phyloP scores from a whole-genome alignment of 2,113 vertebrate species.

The Cephalopterus ornatus region DNA sequence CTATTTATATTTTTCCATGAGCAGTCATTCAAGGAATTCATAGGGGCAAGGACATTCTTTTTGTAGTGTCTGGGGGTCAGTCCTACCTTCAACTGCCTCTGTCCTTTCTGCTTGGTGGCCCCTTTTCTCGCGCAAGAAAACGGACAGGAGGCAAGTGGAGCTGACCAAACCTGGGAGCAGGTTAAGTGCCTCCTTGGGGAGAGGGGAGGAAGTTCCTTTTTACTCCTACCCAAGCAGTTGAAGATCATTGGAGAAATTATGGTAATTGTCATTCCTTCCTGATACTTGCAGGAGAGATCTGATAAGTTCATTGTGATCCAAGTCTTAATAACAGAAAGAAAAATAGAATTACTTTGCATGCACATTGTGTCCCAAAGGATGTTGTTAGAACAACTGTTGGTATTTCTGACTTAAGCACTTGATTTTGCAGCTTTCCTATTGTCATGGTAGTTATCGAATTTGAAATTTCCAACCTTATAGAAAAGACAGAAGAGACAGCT shows the following conservation, averaged over 20 bases:
- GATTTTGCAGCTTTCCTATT: background rate
- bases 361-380: background rate
- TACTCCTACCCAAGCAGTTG: background rate
- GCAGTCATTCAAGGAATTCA: background rate
- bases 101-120: background rate
- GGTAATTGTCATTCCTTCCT: background rate
- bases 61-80: background rate
- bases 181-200: background rate
- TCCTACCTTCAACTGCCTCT: background rate
- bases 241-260: background rate
- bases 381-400: background rate
- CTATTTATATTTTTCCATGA: background rate
- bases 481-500: background rate
- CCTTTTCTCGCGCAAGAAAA: background rate
- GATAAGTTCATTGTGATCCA: background rate
- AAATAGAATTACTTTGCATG: background rate
- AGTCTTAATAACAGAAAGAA: background rate
- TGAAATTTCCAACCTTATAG: background rate
- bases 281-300: background rate
- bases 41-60: background rate
- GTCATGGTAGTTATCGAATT: background rate
- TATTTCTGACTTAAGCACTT: background rate
- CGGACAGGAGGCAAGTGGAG: background rate
- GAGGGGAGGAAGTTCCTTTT: background rate
- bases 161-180: background rate